These are phyloP conservation scores for Coelopa frigida DNA, from an alignment of 1,140 invertebrate genomes.

Conservation along the genomic window DNA sequence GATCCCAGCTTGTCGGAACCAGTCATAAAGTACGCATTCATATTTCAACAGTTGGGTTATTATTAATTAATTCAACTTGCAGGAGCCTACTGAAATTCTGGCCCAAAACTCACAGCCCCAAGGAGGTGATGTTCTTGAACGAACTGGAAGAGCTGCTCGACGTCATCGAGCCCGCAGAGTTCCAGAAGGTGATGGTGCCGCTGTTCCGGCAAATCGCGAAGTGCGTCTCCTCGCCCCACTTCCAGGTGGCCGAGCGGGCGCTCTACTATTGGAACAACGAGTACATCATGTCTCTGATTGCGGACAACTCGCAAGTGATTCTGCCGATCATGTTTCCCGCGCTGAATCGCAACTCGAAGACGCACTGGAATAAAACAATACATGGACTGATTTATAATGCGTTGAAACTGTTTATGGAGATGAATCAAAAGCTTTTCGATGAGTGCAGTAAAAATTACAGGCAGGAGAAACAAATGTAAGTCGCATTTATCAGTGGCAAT, in stretches of 20 bases:
- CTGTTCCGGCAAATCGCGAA: conserved; percentile 90
- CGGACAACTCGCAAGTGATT: conserved; percentile 87
- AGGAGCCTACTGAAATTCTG: conserved; percentile 91
- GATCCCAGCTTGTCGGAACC: conserved; percentile 88
- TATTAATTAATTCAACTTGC: conserved; percentile 6
- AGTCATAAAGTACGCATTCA: conserved; percentile 60
- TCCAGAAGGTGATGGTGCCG: conserved; percentile 93
- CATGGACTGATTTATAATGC: conserved; percentile 99
- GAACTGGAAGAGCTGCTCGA: conserved; percentile 94
- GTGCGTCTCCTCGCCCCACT: conserved; percentile 95
- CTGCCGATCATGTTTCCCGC: conserved; percentile 95
- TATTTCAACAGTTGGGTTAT: background rate
- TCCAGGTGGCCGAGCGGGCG: conserved; percentile 95
- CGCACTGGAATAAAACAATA: conserved; percentile 99
- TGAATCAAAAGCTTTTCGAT: conserved; percentile 99
- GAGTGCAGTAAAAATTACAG: conserved; percentile 95
- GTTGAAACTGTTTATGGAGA: conserved; percentile 98
- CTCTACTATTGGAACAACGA: conserved; percentile 99
- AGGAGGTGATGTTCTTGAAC: conserved; percentile 97
- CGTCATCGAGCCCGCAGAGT: conserved; percentile 95
- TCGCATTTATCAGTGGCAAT: conserved; percentile 15
- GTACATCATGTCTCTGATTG: conserved; percentile 96
- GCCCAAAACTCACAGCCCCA: conserved; percentile 98
- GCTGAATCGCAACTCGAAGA: conserved; percentile 93
- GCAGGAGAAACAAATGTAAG: conserved; percentile 82